These are phyloP conservation scores for Glomeris maerens DNA, from an alignment of 1,140 invertebrate genomes.

Conservation along the genomic window DNA sequence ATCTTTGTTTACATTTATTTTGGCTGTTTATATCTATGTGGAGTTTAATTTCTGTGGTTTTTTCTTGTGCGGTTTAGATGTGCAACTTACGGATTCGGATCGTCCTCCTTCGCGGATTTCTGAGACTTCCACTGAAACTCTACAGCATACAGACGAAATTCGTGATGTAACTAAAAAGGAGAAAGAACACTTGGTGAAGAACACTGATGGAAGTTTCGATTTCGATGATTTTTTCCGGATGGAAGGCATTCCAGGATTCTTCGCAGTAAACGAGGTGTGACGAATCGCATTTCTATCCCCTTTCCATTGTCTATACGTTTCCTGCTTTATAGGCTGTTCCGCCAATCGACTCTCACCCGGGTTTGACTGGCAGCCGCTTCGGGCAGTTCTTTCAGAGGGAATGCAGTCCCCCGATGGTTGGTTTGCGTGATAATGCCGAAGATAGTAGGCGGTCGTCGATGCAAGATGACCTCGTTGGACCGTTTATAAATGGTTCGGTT, in stretches of 20 bases:
- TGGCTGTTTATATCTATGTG: no score
- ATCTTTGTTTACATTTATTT: no score
- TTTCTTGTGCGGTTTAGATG: no score
- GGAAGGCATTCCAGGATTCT: constrained; percentile 44
- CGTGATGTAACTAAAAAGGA: no score
- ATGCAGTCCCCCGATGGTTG: constrained; percentile 13
- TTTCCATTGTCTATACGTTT: background rate
- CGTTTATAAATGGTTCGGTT: constrained; percentile 43
- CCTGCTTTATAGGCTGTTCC: background rate
- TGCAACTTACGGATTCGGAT: no score
- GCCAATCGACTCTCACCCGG: background rate
- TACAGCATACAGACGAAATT: no score
- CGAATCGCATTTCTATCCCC: background rate
- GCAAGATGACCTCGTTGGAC: constrained; percentile 47
- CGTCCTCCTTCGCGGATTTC: no score
- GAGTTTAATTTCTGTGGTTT: no score
- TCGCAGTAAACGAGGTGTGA: constrained; percentile 35
- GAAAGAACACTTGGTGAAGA: no score
- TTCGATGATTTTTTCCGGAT: constrained; percentile 56
- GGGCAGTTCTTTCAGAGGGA: constrained; percentile 26
- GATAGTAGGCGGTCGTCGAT: constrained; percentile 42
- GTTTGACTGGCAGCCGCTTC: constrained; percentile 26
- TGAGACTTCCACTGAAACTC: no score
- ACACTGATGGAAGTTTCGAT: constrained; percentile 49
- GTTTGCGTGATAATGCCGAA: constrained; percentile 18